Conservation (phyloP, 2,888 invertebrate species). For the Taphrorychus bicolor region DNA sequence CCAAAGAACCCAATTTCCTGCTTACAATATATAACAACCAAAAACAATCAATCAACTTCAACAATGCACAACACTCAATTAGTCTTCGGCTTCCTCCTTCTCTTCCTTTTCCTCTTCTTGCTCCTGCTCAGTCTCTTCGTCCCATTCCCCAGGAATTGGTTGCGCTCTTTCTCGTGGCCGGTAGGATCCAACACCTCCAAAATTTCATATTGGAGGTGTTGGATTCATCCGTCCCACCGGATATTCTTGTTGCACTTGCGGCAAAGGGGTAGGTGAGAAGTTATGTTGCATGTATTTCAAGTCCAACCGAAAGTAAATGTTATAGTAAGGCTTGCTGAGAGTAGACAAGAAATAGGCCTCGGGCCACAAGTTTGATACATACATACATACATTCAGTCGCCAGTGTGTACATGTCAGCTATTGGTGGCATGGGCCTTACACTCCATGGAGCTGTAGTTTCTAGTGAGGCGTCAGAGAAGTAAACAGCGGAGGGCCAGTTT, state of each 20-base stretch:
- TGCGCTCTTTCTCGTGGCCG: conserved; percentile 78
- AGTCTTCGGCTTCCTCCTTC: conserved; percentile 56
- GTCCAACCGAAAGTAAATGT: conserved; percentile 67
- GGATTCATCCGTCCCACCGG: conserved; percentile 70
- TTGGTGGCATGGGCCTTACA: conserved; percentile 65
- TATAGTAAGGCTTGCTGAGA: conserved; percentile 55
- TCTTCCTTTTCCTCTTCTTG: conserved; percentile 64
- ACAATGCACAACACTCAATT: too few relatives aligned
- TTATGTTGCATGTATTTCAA: conserved; percentile 75
- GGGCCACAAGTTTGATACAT: conserved; percentile 88
- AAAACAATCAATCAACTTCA: too few relatives aligned
- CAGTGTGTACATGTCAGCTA: conserved; percentile 72
- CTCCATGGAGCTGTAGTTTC: conserved; percentile 77
- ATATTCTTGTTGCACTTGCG: conserved; percentile 75
- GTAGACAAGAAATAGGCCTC: conserved; percentile 80
- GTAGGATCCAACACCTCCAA: conserved; percentile 83
- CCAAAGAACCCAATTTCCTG: too few relatives aligned
- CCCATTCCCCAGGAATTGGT: conserved; percentile 53
- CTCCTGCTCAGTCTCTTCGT: conserved; percentile 59
- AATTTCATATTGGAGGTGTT: too few relatives aligned
- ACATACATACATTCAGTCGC: too few relatives aligned
- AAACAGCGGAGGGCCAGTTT: conserved; percentile 74
- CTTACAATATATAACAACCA: too few relatives aligned
- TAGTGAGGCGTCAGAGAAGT: conserved; percentile 71
- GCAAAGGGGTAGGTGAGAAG: conserved; percentile 74